Conservation (phyloP, 2,113 vertebrate genomes). For the Sus scrofa region DNA sequence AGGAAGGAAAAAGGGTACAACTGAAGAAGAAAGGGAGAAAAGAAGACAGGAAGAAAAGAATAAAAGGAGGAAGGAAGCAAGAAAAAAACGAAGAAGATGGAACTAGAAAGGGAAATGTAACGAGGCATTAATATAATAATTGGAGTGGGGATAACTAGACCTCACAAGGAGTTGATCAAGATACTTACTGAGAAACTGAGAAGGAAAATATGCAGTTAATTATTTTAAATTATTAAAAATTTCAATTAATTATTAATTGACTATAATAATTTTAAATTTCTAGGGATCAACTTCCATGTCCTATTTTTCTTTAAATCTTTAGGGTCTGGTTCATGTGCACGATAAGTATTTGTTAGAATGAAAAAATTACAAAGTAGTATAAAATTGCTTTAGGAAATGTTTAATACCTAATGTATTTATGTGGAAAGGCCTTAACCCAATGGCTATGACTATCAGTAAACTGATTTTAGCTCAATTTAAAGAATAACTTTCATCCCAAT, state of each 20-base stretch:
- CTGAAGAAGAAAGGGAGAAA: rapidly evolving
- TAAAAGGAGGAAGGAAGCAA: background rate
- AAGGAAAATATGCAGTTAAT: background rate
- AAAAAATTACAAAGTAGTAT: background rate
- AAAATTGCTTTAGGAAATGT: background rate
- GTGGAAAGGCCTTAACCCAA: background rate
- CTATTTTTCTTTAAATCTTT: background rate
- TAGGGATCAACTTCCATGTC: background rate
- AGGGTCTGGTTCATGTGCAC: background rate
- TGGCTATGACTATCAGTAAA: background rate
- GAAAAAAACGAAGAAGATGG: background rate
- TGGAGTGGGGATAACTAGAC: background rate
- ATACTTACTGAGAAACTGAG: background rate
- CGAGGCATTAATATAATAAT: background rate
- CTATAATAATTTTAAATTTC: conserved; percentile 26
- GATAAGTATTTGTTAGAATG: background rate
- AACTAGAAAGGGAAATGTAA: background rate
- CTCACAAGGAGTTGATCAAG: background rate
- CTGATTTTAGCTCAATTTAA: background rate
- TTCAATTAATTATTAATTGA: background rate
- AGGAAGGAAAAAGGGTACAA: background rate
- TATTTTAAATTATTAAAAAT: too few species aligned
- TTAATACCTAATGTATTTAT: background rate
- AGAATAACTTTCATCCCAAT: background rate
- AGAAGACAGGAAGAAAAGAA: too few species aligned